Base-by-base conservation (phyloP, 2,113 vertebrate genomes). In the Channa argus region DNA sequence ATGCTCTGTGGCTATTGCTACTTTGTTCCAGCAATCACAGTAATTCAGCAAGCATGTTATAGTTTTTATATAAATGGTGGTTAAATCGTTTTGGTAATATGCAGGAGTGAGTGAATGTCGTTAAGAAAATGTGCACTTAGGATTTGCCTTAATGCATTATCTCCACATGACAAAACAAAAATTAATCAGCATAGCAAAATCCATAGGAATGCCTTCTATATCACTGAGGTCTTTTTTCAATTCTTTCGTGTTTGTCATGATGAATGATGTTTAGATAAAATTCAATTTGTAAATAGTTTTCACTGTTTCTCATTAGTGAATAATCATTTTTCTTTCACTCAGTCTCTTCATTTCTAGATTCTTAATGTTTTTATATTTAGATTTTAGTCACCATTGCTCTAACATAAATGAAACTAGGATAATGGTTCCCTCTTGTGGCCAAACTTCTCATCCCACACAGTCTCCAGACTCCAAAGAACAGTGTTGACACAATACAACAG, bases 351-450 rank as follows among this genome's bases (percentile, higher is more conserved):
- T 24, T 24, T 24, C 24, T 24, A 24, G 24, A 24, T 24, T 24
- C 24, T 24, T 24, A 24, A 24, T 24, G 24, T 24, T 24, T 24
- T 24, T 24, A 24, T 24, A 24, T 24, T 24, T 24, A 52, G 6
- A 4, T 71, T 49, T 5, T 5, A 34, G 14, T 11, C n/a, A 74
- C 24, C 24, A 1, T 24, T 24, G 5, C 15, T 58, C 3, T 10
- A 8, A 0, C 11, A 65, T 8, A 8, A n/a, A 8, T 73, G 38
- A 64, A 73, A 15, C 38, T 51, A 55, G 33, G 70, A 65, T 51
- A 65, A 54, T 49, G 12, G 13, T n/a, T 59, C 80, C 73, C 63
- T 24, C 81, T 78, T 36, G 36, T 80, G 73, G 61, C 53, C 36
- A 24, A 24, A 24, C 24, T 24, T 1, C 24, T 24, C 24, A 24